These are phyloP conservation scores for Miltochrista miniata DNA, from an alignment of 2,888 invertebrate genomes.

Conservation along the genomic window DNA sequence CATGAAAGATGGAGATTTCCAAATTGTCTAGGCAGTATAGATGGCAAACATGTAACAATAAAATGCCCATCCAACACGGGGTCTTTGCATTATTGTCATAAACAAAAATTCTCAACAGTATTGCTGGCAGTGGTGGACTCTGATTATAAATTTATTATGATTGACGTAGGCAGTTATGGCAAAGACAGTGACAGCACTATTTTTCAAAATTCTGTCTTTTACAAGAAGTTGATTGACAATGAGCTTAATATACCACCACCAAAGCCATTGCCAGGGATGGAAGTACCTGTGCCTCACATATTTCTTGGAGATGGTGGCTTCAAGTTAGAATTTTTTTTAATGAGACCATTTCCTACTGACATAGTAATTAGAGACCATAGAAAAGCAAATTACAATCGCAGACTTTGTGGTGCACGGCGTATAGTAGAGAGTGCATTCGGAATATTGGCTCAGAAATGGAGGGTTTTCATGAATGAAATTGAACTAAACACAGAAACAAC, in stretches of 20 bases:
- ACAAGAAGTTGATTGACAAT: too few species aligned
- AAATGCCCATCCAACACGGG: too few species aligned
- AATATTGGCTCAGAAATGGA: constrained; percentile 13
- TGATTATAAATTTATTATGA: constrained; percentile 9
- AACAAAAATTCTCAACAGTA: constrained; percentile 3
- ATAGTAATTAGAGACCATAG: constrained; percentile 3
- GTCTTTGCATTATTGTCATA: too few species aligned
- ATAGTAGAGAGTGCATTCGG: constrained; percentile 10
- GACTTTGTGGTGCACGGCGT: constrained; percentile 11
- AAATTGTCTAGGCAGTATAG: too few species aligned
- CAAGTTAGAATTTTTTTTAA: constrained; percentile 1
- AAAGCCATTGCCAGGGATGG: constrained; percentile 1
- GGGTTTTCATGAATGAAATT: constrained; percentile 6
- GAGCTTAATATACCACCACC: constrained; percentile 1
- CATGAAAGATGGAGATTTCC: too few species aligned
- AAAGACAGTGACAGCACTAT: constrained; percentile 7
- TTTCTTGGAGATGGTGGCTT: constrained; percentile 5
- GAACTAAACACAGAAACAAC: constrained; percentile 7
- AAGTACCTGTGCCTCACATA: background rate
- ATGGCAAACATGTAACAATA: too few species aligned
- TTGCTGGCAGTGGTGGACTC: constrained; percentile 3
- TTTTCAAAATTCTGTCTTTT: constrained; percentile 1
- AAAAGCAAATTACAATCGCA: constrained; percentile 11
- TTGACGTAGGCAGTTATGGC: constrained; percentile 9
- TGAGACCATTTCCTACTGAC: constrained; percentile 8